These are phyloP conservation scores for Octopus sinensis DNA, from an alignment of 1,140 invertebrate species.

Conservation along the genomic window DNA sequence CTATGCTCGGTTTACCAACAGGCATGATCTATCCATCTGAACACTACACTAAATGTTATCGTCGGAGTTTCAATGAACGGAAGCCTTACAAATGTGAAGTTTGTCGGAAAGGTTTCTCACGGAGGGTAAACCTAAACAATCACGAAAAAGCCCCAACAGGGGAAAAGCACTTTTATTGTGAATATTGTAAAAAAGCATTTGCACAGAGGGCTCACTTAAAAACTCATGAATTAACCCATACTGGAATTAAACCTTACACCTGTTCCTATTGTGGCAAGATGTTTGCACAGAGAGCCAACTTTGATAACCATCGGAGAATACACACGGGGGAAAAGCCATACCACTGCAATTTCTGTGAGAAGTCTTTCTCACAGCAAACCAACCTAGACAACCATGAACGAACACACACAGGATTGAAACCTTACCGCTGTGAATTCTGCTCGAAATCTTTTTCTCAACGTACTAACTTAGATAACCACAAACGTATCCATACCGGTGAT, in stretches of 20 bases:
- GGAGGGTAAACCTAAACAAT: not conserved
- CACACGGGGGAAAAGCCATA: constrained; percentile 88
- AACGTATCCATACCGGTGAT: not conserved
- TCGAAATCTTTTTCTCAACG: not conserved
- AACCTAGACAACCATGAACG: constrained; percentile 83
- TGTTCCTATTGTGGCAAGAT: constrained; percentile 76
- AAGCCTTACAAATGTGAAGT: constrained; percentile 12
- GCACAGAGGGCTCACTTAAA: not conserved
- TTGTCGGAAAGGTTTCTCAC: constrained; percentile 11
- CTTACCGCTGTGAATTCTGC: constrained; percentile 43
- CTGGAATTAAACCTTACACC: not conserved
- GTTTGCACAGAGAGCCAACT: constrained; percentile 83
- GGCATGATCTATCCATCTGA: not conserved
- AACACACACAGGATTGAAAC: constrained; percentile 86
- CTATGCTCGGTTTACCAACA: not conserved
- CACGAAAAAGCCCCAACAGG: constrained; percentile 2
- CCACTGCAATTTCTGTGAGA: constrained; percentile 80
- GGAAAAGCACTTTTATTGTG: constrained; percentile 11
- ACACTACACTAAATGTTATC: constrained; percentile 7
- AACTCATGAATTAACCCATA: constrained; percentile 32
- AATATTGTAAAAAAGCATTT: constrained; percentile 11
- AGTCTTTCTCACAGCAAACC: constrained; percentile 77
- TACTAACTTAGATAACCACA: not conserved
- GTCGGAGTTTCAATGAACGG: not conserved
- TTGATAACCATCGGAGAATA: constrained; percentile 84